Conservation (phyloP, 2,797 vertebrate genomes). For the Dallia pectoralis region DNA sequence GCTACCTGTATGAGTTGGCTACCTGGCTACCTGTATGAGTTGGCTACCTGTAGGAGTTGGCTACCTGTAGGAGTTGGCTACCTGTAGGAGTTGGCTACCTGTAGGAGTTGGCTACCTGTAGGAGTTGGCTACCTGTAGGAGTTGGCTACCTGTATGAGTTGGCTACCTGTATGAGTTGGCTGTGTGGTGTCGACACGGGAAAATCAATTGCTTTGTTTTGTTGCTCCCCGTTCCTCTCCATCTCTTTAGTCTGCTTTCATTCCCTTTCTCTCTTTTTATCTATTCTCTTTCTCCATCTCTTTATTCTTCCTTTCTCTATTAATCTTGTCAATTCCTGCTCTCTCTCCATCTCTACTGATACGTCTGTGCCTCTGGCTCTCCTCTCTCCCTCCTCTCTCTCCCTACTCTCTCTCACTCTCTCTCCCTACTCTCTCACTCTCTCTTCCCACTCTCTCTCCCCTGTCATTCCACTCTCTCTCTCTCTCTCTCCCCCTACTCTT, state of each 20-base stretch:
- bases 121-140: slow-evolving; percentile 31
- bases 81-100: slow-evolving; percentile 25
- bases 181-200: slow-evolving; percentile 23
- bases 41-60: slow-evolving; percentile 35
- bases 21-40: too few species aligned
- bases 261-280: too few species aligned
- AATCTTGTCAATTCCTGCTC: too few species aligned
- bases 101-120: too few species aligned
- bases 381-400: slow-evolving; percentile 10
- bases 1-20: slow-evolving; percentile 38
- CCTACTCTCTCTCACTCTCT: too few species aligned
- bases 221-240: neutral
- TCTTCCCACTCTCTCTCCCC: too few species aligned
- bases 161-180: slow-evolving; percentile 31
- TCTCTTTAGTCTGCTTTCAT: neutral
- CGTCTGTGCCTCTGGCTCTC: slow-evolving; percentile 20
- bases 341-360: neutral
- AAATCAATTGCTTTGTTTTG: slow-evolving; percentile 15
- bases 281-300: neutral
- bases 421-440: too few species aligned
- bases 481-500: neutral
- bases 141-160: too few species aligned
- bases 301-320: too few species aligned
- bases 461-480: too few species aligned
- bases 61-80: too few species aligned